Evolutionary conservation across 2,888 invertebrate species (phyloP), one percentile per base, ranked within the genome.

Genomic region (Dimorphilus gyrociliatus): DNA sequence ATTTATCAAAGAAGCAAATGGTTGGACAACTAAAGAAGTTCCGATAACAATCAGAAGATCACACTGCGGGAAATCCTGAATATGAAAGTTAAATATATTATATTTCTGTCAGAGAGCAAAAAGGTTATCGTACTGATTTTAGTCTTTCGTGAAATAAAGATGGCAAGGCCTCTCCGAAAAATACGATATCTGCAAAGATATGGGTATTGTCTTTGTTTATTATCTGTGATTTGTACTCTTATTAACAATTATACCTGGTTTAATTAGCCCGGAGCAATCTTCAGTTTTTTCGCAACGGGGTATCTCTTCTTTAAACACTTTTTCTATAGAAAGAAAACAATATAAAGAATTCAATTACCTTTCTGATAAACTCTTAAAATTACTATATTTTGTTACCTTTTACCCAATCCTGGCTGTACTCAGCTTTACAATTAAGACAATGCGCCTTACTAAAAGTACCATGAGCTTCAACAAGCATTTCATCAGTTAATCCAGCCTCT

Each of bases 21-120:
- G 92, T 48, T 86, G 84, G 1, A 94, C 92, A 45, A 77, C 78
- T 35, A 92, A 67, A 1, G 88, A 90, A 0, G 92, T 88, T 1
- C 92, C 92, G 75, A 94, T 78, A 16, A 94, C 78, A 33, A 94
- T 80, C 16, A 94, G 69, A 49, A 92, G 67, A 63, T 92, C 88
- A 55, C 88, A 90, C 34, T 76, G 67, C 24, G 71, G 66, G 53
- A 92, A 82, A 64, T 92, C 90, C 45, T 63, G 40, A 16, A 47
- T n/a, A 21, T 10, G 21, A 10, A 21, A n/a, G 27, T 16, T 6
- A n/a, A n/a, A n/a, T n/a, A n/a, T n/a, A n/a, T n/a, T n/a, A n/a
- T n/a, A n/a, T n/a, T n/a, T n/a, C n/a, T n/a, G n/a, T n/a, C n/a
- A n/a, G n/a, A n/a, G n/a, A n/a, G n/a, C n/a, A n/a, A n/a, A n/a